Percentiles rank a stretch among this genome's conserved stretches.
Conservation (phyloP, 2,888 invertebrate genomes). For the Pheosia tremula region DNA sequence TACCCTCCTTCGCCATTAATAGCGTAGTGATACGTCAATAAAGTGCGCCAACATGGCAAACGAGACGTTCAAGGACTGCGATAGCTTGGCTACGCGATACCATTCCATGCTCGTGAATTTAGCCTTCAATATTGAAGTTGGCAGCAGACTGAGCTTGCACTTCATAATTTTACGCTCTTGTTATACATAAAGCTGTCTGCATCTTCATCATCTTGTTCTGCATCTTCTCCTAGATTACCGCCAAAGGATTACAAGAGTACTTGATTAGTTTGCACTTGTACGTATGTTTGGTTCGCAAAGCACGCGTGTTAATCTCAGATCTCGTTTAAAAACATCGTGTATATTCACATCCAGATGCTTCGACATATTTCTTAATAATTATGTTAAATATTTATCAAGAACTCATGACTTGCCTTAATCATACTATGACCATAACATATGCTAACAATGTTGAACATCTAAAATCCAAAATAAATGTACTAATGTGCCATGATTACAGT, state of each 20-base stretch:
- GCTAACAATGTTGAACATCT: background rate
- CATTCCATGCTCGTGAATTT: conserved; percentile 12
- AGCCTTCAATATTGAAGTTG: background rate
- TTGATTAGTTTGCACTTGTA: no score
- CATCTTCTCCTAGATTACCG: no score
- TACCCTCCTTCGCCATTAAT: conserved; percentile 23
- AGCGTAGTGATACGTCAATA: conserved; percentile 31
- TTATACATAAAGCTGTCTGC: background rate
- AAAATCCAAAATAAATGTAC: background rate
- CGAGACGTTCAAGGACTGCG: conserved; percentile 12
- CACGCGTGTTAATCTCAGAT: no score
- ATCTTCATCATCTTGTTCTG: no score
- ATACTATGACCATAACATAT: background rate
- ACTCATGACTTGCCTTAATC: no score
- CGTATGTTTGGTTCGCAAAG: no score
- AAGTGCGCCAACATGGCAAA: conserved; percentile 21
- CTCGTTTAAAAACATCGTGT: no score
- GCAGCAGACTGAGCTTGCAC: background rate
- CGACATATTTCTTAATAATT: no score
- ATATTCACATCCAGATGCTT: no score
- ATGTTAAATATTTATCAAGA: no score
- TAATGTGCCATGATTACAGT: conserved; percentile 1
- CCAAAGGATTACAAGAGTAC: no score
- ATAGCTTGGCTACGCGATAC: conserved; percentile 21
- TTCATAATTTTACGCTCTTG: background rate